Percentiles rank a stretch among this genome's conserved stretches.
Conservation (phyloP, 1,140 invertebrate genomes). For the Nebria ingens region DNA sequence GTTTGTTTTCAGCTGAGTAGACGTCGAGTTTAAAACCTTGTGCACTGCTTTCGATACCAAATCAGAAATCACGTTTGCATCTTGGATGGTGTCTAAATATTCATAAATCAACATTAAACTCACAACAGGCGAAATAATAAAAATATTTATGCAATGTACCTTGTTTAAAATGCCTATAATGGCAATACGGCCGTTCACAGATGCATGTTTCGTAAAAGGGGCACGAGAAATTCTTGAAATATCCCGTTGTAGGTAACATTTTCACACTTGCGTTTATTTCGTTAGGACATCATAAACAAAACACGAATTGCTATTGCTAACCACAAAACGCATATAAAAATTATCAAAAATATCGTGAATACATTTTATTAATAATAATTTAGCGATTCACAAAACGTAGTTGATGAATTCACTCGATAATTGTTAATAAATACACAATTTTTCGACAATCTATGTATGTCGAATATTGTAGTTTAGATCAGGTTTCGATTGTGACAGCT, state of each 20-base stretch:
- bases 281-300: too few species aligned
- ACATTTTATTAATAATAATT: too few species aligned
- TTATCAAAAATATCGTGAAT: too few species aligned
- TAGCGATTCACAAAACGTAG: too few species aligned
- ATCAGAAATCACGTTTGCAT: not conserved
- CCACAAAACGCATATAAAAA: too few species aligned
- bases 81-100: not conserved
- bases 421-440: too few species aligned
- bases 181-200: conserved; percentile 66
- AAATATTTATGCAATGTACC: not conserved
- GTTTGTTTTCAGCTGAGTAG: not conserved
- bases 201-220: conserved; percentile 63
- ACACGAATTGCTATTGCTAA: too few species aligned
- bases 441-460: too few species aligned
- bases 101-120: not conserved
- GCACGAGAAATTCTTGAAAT: conserved; percentile 65
- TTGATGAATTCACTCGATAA: too few species aligned
- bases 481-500: too few species aligned
- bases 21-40: not conserved
- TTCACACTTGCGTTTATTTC: too few species aligned
- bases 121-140: not conserved
- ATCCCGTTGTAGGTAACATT: conserved; percentile 74
- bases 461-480: too few species aligned
- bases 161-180: not conserved
- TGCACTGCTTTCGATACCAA: not conserved